These are phyloP conservation scores for Macroglossus sobrinus DNA, from an alignment of 2,113 vertebrate genomes.

Conservation along the genomic window DNA sequence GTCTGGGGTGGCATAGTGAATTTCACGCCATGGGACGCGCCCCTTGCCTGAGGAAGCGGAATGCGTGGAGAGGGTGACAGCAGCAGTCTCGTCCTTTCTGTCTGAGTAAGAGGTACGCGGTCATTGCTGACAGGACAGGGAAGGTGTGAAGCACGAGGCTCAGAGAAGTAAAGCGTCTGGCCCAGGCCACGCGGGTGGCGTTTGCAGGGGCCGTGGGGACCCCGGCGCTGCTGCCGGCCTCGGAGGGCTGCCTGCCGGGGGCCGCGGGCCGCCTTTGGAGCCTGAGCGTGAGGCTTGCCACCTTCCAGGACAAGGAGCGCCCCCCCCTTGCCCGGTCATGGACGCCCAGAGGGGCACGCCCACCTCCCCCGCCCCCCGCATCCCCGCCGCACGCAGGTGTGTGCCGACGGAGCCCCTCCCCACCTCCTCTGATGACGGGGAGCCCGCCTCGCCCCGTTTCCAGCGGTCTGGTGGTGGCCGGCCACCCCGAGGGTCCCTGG, in stretches of 20 bases:
- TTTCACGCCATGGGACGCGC: not conserved
- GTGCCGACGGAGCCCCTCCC: too few species aligned
- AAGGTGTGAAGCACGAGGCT: not conserved
- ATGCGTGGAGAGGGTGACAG: fast-evolving
- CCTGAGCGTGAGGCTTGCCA: not conserved
- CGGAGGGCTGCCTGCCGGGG: too few species aligned
- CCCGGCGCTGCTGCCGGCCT: too few species aligned
- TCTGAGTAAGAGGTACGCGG: not conserved
- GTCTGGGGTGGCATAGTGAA: too few species aligned
- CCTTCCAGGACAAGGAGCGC: not conserved
- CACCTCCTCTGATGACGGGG: not conserved
- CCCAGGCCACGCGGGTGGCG: not conserved
- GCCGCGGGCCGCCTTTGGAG: too few species aligned
- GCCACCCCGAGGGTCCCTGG: too few species aligned
- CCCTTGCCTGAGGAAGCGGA: too few species aligned
- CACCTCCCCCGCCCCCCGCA: fast-evolving
- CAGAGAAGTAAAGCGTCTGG: not conserved
- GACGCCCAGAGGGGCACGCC: not conserved
- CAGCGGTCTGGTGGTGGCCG: not conserved
- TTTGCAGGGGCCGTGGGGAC: too few species aligned
- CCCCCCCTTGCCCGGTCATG: not conserved
- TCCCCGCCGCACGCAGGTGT: not conserved
- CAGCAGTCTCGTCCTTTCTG: not conserved
- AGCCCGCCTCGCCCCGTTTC: not conserved
- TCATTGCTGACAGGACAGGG: fast-evolving